Conservation (phyloP, 1,140 invertebrate species). For the Aphelenchoides fujianensis region DNA sequence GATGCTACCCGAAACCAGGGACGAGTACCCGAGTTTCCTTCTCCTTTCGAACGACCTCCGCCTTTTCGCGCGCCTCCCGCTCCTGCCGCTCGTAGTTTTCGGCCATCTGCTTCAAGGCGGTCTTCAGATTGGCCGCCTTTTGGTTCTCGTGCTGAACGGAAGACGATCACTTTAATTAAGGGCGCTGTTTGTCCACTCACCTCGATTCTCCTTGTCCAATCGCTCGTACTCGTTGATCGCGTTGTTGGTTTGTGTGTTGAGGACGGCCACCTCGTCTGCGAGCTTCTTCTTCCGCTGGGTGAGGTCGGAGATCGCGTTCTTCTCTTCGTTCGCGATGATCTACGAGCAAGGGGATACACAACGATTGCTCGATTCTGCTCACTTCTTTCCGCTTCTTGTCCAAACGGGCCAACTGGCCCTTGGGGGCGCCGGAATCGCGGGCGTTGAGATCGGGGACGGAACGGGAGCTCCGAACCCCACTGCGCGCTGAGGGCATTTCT, state of each 20-base stretch:
- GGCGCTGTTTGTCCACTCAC: not conserved
- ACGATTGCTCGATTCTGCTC: not conserved
- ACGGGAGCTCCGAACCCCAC: constrained; percentile 4
- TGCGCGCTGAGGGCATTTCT: not conserved
- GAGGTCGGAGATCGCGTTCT: constrained; percentile 26
- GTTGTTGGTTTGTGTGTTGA: constrained; percentile 21
- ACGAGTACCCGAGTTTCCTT: constrained; percentile 26
- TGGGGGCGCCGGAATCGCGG: not conserved
- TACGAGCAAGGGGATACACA: not conserved
- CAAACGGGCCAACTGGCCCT: constrained; percentile 3
- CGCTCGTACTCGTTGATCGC: constrained; percentile 15
- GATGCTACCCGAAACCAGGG: too few relatives aligned
- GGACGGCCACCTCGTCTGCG: constrained; percentile 8
- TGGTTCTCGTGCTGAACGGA: constrained; percentile 16
- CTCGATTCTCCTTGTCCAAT: constrained; percentile 21
- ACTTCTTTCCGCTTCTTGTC: constrained; percentile 14
- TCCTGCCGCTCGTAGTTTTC: constrained; percentile 16
- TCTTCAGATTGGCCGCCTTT: constrained; percentile 6
- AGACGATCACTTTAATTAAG: not conserved
- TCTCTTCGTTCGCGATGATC: constrained; percentile 20
- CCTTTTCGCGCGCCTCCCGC: constrained; percentile 9
- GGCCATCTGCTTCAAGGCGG: not conserved
- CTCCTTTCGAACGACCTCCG: constrained; percentile 18
- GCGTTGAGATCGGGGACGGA: constrained; percentile 8
- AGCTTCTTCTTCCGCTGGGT: constrained; percentile 26